A percentile compares a stretch with the other conserved stretches of the same genome.
phyloP scores from a whole-genome alignment of 2,888 invertebrate genomes.

The Drosophila formosana region DNA sequence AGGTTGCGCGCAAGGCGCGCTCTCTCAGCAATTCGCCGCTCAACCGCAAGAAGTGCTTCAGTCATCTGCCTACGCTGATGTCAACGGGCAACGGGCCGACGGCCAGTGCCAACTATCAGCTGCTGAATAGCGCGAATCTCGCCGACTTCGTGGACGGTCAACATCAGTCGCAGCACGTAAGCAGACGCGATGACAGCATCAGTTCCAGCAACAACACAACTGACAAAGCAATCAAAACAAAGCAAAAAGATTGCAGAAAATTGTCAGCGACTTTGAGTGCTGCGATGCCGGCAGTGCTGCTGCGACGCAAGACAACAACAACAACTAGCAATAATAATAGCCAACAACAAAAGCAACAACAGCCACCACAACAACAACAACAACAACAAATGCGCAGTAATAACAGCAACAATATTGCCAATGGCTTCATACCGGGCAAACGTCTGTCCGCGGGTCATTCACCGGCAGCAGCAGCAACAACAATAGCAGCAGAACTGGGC shows the following conservation, averaged over 20 bases:
- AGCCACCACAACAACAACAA: constrained; percentile 21
- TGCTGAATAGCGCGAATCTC: constrained; percentile 68
- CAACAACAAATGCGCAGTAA: constrained; percentile 37
- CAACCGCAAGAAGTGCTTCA: constrained; percentile 79
- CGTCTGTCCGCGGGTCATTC: constrained; percentile 76
- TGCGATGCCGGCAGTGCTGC: constrained; percentile 69
- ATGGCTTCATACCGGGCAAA: constrained; percentile 69
- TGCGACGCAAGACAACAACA: constrained; percentile 61
- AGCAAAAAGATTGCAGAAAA: constrained; percentile 66
- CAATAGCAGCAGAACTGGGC: constrained; percentile 39
- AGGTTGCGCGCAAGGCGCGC: constrained; percentile 76
- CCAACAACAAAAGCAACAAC: constrained; percentile 26
- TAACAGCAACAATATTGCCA: constrained; percentile 70
- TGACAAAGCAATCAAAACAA: constrained; percentile 46
- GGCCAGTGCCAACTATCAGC: constrained; percentile 69
- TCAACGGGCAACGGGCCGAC: constrained; percentile 58
- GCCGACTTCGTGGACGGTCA: constrained; percentile 70
- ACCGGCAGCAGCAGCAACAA: constrained; percentile 44
- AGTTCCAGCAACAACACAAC: constrained; percentile 8
- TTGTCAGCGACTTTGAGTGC: constrained; percentile 67
- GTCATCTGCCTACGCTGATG: constrained; percentile 73
- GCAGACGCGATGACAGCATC: constrained; percentile 73
- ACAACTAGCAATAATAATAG: constrained; percentile 35
- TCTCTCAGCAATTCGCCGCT: constrained; percentile 84
- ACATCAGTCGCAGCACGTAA: constrained; percentile 79